phyloP scores from a whole-genome alignment of 2,113 vertebrate species.

The Colinus virginianus region DNA sequence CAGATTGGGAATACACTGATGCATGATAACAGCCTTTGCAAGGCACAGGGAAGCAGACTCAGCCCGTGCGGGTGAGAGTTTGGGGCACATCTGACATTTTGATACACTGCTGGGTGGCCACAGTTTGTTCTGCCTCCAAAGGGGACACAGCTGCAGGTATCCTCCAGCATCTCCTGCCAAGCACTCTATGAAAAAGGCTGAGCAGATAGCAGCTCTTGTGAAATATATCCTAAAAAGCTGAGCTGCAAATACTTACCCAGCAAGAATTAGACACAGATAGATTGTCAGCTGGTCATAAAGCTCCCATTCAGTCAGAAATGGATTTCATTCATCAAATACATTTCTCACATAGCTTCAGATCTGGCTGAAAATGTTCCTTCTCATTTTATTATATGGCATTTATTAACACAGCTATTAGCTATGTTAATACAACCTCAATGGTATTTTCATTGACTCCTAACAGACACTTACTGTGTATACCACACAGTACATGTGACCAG shows the following conservation, averaged over 20 bases:
- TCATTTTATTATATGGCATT: slow-evolving; percentile 59
- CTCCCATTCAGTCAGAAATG: not conserved
- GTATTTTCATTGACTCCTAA: slow-evolving; percentile 62
- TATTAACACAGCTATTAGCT: slow-evolving; percentile 72
- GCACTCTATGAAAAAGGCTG: not conserved
- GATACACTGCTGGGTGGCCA: not conserved
- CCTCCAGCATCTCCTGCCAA: not conserved
- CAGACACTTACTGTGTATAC: slow-evolving; percentile 59
- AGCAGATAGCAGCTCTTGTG: not conserved
- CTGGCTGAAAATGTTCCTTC: slow-evolving; percentile 35
- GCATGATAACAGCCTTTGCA: not conserved
- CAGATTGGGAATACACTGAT: not conserved
- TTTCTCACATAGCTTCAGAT: not conserved
- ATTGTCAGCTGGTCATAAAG: not conserved
- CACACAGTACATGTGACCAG: slow-evolving; percentile 29
- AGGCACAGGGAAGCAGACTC: not conserved
- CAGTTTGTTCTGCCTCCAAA: not conserved
- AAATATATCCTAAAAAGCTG: not conserved
- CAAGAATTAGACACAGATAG: slow-evolving; percentile 3
- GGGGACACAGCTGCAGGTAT: not conserved
- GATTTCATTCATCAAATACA: slow-evolving; percentile 24
- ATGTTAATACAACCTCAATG: slow-evolving; percentile 64
- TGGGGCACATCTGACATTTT: not conserved
- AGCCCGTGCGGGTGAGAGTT: not conserved
- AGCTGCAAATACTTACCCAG: not conserved